Base-by-base conservation (phyloP, 2,888 invertebrate genomes). In the Oscheius sp. region DNA sequence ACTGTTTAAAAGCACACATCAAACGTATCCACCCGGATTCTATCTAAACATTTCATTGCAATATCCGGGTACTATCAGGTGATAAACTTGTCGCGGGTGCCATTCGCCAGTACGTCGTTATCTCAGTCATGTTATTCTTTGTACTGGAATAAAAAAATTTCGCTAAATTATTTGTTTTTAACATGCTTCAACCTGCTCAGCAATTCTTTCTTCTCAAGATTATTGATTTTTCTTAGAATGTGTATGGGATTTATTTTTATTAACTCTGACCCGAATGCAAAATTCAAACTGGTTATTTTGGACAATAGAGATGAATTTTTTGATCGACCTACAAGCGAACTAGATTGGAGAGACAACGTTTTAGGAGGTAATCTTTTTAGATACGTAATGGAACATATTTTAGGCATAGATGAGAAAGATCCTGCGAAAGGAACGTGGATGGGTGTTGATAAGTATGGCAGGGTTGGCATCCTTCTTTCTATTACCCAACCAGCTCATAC, bases 401-500 rank as follows among this genome's bases (percentile, higher is more conserved):
- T 33, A 81, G 81, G 82, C 30, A 67, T 77, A n/a, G 84, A 84
- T 67, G 69, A 74, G 56, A 61, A 72, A 49, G 84, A 78, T 32
- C 71, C 68, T 2, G 79, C 75, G 1, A 70, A 74, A 24, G 84
- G 84, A 32, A 84, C 84, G 6, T 84, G 84, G 84, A 63, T 84
- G 12, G 84, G 80, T 2, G 72, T 83, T 45, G 68, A 71, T 45
- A 36, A 50, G 22, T 8, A 56, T 2, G 80, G 80, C 5, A 57
- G 69, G 41, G 50, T 80, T 17, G 82, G 82, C 28, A 77, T 74
- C 67, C 45, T 82, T 2, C 69, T 82, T 2, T 78, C 82, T 36
- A 81, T 82, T 26, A 82, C 82, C 5, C 79, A 79, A 66, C 77
- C 75, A 12, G 44, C 49, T 9, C 45, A 67, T 20, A 56, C 68